A percentile compares a stretch with the other conserved stretches of the same genome.
Evolutionary conservation across 2,888 invertebrate species (phyloP).

Genomic region (Drosophila villosipedis): DNA sequence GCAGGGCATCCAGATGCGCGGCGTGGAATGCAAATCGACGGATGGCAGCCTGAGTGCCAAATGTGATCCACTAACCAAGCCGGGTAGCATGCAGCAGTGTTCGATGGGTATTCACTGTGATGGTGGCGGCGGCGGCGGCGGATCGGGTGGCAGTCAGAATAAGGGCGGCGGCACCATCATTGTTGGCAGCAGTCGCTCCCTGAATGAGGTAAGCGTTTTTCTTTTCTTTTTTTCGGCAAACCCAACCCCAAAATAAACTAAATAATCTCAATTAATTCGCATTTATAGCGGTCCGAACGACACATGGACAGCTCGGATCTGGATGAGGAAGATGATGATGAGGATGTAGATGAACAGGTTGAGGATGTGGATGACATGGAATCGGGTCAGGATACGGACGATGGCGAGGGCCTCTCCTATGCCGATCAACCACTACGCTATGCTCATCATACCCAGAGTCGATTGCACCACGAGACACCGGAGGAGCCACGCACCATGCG

Average conservation of each 20-base stretch:
- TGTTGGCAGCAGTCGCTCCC: conserved; percentile 80
- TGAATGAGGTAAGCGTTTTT: conserved; percentile 65
- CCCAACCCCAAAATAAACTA: conserved; percentile 9
- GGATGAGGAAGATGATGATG: conserved; percentile 76
- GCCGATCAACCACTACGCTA: conserved; percentile 83
- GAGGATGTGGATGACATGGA: conserved; percentile 78
- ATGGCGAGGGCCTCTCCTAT: conserved; percentile 80
- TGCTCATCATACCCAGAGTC: conserved; percentile 82
- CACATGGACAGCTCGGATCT: conserved; percentile 73
- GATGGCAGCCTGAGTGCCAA: conserved; percentile 86
- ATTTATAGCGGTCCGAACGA: conserved; percentile 66
- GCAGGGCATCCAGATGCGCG: conserved; percentile 92
- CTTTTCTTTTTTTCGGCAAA: not conserved
- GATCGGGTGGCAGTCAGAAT: conserved; percentile 49
- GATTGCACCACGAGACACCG: conserved; percentile 83
- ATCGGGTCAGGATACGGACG: conserved; percentile 74
- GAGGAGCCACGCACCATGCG: conserved; percentile 83
- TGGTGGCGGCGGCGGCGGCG: conserved; percentile 44
- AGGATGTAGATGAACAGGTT: conserved; percentile 77
- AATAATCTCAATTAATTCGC: conserved; percentile 11
- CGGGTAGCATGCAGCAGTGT: conserved; percentile 90
- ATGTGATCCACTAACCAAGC: conserved; percentile 90
- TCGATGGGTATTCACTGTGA: conserved; percentile 91
- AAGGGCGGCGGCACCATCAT: conserved; percentile 81
- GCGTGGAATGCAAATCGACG: conserved; percentile 91